A percentile compares a stretch with the other conserved stretches of the same genome.
Conservation (phyloP, 2,888 invertebrate species). For the Cryptus viduatorius region DNA sequence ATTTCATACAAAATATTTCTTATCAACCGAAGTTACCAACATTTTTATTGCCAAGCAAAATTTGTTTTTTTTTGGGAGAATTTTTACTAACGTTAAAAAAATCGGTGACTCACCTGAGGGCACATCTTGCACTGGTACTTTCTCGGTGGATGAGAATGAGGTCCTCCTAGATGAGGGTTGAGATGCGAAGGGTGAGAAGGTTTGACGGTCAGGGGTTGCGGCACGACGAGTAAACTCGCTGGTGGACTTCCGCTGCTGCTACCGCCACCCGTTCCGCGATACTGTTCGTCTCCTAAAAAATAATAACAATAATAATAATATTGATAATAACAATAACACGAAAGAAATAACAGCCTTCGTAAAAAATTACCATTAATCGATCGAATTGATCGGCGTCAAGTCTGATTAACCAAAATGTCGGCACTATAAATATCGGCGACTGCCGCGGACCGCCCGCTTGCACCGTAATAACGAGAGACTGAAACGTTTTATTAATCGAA, state of each 20-base stretch:
- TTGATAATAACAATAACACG: neutral
- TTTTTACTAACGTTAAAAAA: neutral
- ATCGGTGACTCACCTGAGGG: slow-evolving; percentile 92
- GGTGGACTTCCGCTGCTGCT: slow-evolving; percentile 87
- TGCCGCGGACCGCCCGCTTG: neutral
- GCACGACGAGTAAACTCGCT: slow-evolving; percentile 93
- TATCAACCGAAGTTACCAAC: too few relatives aligned
- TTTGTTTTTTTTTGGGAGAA: too few relatives aligned
- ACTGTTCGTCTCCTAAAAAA: slow-evolving; percentile 83
- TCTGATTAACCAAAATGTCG: neutral
- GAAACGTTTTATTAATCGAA: neutral
- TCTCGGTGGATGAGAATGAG: slow-evolving; percentile 86
- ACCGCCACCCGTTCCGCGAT: slow-evolving; percentile 84
- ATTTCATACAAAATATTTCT: too few relatives aligned
- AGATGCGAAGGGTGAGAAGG: slow-evolving; percentile 84
- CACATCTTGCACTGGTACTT: slow-evolving; percentile 99
- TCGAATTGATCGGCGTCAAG: neutral
- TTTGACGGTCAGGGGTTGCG: slow-evolving; percentile 89
- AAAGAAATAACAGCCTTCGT: neutral
- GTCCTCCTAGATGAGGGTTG: slow-evolving; percentile 83
- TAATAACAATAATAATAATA: neutral
- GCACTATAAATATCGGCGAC: neutral
- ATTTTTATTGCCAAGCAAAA: too few relatives aligned
- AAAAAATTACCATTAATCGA: neutral
- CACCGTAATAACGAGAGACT: neutral